phyloP scores from a whole-genome alignment of 1,140 invertebrate species.

The Druon quercuslanigerum region DNA sequence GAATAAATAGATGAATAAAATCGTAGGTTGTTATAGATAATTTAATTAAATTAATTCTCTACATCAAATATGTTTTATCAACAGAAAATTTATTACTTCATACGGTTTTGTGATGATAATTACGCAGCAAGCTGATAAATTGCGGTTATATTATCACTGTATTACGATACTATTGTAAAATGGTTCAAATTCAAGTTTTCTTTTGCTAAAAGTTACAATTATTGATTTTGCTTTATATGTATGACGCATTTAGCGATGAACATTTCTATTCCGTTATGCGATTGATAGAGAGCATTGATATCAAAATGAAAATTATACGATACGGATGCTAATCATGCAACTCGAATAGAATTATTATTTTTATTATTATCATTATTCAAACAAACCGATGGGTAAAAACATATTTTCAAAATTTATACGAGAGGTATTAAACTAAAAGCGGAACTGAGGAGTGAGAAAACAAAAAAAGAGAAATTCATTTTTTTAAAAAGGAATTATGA shows the following conservation, averaged over 20 bases:
- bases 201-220: conserved; percentile 1
- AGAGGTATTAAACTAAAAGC: too few relatives aligned
- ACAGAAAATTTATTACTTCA: too few relatives aligned
- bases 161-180: conserved; percentile 12
- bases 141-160: neutral
- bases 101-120: neutral
- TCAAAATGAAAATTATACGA: neutral
- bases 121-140: conserved; percentile 10
- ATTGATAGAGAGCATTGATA: conserved; percentile 1
- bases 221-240: conserved; percentile 18
- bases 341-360: neutral
- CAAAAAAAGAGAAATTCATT: too few relatives aligned
- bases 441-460: too few relatives aligned
- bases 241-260: neutral
- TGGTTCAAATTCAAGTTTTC: conserved; percentile 6
- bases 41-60: too few relatives aligned
- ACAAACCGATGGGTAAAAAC: neutral
- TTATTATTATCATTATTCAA: too few relatives aligned
- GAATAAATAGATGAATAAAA: too few relatives aligned
- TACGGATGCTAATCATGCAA: neutral
- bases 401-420: neutral
- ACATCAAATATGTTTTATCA: too few relatives aligned
- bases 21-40: too few relatives aligned
- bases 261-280: conserved; percentile 5
- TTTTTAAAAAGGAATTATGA: too few relatives aligned